phyloP scores from a whole-genome alignment of 2,888 invertebrate species.

The Hydropsyche betteni region DNA sequence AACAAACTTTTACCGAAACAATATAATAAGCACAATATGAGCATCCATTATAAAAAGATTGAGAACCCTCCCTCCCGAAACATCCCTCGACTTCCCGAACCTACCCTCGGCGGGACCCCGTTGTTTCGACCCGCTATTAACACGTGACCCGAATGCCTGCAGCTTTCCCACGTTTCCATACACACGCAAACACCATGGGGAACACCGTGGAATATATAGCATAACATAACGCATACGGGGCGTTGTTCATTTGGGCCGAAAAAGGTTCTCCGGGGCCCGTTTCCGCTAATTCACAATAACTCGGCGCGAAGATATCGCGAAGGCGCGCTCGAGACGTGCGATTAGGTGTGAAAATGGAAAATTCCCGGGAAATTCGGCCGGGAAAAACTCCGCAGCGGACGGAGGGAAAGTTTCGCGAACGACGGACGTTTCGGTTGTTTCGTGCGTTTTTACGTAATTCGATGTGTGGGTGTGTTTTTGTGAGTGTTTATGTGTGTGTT shows the following conservation, averaged over 20 bases:
- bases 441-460: no score
- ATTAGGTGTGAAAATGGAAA: conserved; percentile 28
- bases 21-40: no score
- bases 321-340: conserved; percentile 19
- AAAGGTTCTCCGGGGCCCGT: conserved; percentile 31
- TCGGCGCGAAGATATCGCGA: conserved; percentile 20
- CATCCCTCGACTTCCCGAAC: conserved; percentile 9
- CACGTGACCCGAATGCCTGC: conserved; percentile 39
- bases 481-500: no score
- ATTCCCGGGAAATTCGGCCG: background rate
- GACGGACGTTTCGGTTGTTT: no score
- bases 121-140: conserved; percentile 19
- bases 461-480: no score
- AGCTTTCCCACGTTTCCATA: no score
- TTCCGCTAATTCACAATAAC: conserved; percentile 35
- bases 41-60: no score
- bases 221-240: background rate
- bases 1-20: no score
- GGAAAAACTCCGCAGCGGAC: background rate
- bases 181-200: background rate
- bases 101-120: background rate
- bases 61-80: background rate
- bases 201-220: conserved; percentile 11
- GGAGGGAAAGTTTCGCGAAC: background rate
- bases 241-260: conserved; percentile 14